These are phyloP conservation scores for Cantharis lateralis DNA, from an alignment of 2,888 invertebrate genomes.

Conservation along the genomic window DNA sequence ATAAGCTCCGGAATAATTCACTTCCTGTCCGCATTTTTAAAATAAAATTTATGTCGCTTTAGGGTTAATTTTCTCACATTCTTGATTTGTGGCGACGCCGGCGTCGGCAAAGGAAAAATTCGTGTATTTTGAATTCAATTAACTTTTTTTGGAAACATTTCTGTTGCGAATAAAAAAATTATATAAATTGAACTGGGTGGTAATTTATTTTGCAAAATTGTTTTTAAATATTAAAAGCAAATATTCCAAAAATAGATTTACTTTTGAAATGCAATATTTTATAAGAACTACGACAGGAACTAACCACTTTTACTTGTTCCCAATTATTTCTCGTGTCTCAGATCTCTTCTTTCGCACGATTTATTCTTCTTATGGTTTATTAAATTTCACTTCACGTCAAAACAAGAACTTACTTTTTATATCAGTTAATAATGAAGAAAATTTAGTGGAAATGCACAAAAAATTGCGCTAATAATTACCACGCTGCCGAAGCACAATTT, in stretches of 20 bases:
- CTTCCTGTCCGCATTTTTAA: neutral
- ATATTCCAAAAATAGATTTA: slow-evolving; percentile 6
- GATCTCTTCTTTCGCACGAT: slow-evolving; percentile 15
- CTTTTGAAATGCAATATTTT: slow-evolving; percentile 10
- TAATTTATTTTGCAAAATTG: neutral
- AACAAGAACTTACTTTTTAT: slow-evolving; percentile 8
- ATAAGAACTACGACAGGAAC: slow-evolving; percentile 12
- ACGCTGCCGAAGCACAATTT: neutral
- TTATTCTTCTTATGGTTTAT: slow-evolving; percentile 20
- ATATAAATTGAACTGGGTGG: neutral
- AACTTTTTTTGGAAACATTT: neutral
- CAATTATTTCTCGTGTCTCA: slow-evolving; percentile 23
- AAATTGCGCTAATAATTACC: neutral
- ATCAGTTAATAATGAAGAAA: neutral
- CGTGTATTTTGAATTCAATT: neutral
- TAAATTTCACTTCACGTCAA: slow-evolving; percentile 22
- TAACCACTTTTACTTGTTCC: slow-evolving; percentile 21
- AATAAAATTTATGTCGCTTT: neutral
- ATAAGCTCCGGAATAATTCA: neutral
- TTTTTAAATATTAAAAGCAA: neutral
- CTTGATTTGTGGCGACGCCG: neutral
- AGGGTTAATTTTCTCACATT: neutral
- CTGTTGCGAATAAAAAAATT: neutral
- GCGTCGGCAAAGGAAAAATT: neutral
- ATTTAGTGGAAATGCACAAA: neutral